Percentiles rank a stretch among this genome's conserved stretches.
Conservation (phyloP, 2,888 invertebrate species). For the Conus canariensis region DNA sequence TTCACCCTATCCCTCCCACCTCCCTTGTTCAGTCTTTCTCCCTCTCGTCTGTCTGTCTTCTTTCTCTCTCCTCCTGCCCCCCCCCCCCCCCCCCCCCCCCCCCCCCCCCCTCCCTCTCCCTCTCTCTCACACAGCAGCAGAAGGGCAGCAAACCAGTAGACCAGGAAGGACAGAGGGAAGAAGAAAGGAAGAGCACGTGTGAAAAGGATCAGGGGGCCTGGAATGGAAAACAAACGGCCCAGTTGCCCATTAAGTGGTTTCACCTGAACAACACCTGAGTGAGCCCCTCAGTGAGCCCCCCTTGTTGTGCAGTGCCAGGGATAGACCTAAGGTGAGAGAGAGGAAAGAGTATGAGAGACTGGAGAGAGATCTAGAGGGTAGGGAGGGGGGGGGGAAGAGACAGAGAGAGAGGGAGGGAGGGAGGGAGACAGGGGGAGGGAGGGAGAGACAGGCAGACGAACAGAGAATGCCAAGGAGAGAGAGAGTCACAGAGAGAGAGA, state of each 20-base stretch:
- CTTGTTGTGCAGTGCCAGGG: too few species aligned
- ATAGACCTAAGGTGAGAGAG: not conserved
- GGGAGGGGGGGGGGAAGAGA: too few species aligned
- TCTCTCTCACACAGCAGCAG: not conserved
- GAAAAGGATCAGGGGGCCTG: slow-evolving; percentile 35
- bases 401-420: not conserved
- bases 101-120: too few species aligned
- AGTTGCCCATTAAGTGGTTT: slow-evolving; percentile 44
- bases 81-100: too few species aligned
- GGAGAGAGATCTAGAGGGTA: not conserved
- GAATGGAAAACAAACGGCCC: slow-evolving; percentile 41
- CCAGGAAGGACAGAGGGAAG: slow-evolving; percentile 1
- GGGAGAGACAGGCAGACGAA: not conserved
- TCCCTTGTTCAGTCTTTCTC: too few species aligned
- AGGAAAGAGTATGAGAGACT: not conserved
- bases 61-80: too few species aligned
- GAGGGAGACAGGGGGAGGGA: not conserved
- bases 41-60: too few species aligned
- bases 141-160: not conserved
- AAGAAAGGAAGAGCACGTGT: slow-evolving; percentile 34
- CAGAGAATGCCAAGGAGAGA: not conserved
- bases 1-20: too few species aligned
- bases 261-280: slow-evolving; percentile 31
- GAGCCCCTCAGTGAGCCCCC: not conserved
- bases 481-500: not conserved